phyloP scores from a whole-genome alignment of 2,113 vertebrate genomes.

The Apteryx mantelli region DNA sequence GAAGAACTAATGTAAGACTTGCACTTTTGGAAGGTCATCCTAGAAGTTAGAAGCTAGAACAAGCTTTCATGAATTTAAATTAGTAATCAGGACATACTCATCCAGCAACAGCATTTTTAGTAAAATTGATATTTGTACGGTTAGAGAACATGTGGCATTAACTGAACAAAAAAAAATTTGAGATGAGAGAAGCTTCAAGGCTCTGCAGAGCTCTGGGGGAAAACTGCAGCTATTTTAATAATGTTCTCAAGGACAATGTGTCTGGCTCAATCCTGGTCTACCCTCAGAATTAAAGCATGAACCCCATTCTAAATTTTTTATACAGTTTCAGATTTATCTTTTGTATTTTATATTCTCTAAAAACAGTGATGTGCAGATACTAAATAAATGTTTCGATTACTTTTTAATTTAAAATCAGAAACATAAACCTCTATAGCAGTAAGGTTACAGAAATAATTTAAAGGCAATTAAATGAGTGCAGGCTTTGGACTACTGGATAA shows the following conservation, averaged over 20 bases:
- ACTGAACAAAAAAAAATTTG: background rate
- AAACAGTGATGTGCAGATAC: slow-evolving; percentile 3
- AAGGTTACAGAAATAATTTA: slow-evolving; percentile 56
- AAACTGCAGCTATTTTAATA: background rate
- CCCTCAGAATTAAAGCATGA: background rate
- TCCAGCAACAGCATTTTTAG: background rate
- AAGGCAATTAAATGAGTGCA: slow-evolving; percentile 62
- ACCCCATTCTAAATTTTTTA: background rate
- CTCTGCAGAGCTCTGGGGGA: background rate
- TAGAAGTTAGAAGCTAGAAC: background rate
- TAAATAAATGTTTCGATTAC: slow-evolving; percentile 65
- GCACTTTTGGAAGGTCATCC: background rate
- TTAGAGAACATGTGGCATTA: background rate
- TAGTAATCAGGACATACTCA: background rate
- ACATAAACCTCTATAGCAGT: slow-evolving; percentile 48
- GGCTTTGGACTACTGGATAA: slow-evolving; percentile 32
- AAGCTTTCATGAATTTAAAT: background rate
- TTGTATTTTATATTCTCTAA: slow-evolving; percentile 23
- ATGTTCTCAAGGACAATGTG: background rate
- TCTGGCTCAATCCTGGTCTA: background rate
- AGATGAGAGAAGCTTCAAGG: background rate
- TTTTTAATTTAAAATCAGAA: slow-evolving; percentile 63
- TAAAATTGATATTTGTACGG: background rate
- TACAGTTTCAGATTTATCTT: slow-evolving; percentile 1
- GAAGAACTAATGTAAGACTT: background rate